These are phyloP conservation scores for Hyles lineata DNA, from an alignment of 2,888 invertebrate genomes.

Conservation along the genomic window DNA sequence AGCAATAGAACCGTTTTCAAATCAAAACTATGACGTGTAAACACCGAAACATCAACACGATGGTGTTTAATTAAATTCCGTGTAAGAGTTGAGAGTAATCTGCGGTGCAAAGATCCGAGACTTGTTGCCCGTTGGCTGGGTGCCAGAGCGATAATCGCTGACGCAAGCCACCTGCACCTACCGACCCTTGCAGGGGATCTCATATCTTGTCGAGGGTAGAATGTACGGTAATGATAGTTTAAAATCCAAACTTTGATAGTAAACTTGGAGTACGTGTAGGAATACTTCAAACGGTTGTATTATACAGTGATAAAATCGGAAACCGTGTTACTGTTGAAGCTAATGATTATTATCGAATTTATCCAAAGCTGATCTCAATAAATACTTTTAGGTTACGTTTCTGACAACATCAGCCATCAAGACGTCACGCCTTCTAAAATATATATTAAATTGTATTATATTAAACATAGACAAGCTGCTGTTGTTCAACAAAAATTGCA, in stretches of 20 bases:
- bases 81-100: conserved; percentile 26
- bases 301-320: not conserved
- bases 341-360: too few species aligned
- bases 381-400: too few species aligned
- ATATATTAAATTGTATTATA: not conserved
- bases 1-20: not conserved
- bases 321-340: not conserved
- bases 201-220: conserved; percentile 33
- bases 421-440: not conserved
- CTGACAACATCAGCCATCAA: too few species aligned
- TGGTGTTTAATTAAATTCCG: conserved; percentile 25
- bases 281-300: not conserved
- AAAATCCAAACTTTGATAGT: not conserved
- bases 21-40: conserved; percentile 2
- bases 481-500: too few species aligned
- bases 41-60: not conserved
- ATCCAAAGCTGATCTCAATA: too few species aligned
- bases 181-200: conserved; percentile 44
- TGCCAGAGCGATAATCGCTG: conserved; percentile 61
- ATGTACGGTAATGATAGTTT: conserved; percentile 15
- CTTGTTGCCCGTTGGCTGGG: conserved; percentile 56
- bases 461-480: too few species aligned
- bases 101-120: conserved; percentile 38
- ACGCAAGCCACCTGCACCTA: conserved; percentile 60
- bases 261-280: not conserved